A percentile compares a stretch with the other conserved stretches of the same genome.
Conservation (phyloP, 2,888 invertebrate genomes). For the Resseliella maxima region DNA sequence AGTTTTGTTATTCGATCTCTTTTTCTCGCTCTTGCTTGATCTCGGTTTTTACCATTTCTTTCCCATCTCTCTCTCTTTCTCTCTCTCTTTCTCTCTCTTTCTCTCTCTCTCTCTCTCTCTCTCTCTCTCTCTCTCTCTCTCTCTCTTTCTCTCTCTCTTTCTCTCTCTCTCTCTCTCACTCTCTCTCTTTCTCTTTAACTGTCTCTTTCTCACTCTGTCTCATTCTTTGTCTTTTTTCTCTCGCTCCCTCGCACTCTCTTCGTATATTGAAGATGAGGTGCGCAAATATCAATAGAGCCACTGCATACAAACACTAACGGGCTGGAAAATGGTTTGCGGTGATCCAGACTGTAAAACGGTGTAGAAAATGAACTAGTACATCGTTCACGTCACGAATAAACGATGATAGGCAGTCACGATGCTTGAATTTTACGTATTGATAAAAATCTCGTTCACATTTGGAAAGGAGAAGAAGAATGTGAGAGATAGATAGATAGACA, state of each 20-base stretch:
- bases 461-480: neutral
- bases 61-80: too few species aligned
- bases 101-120: neutral
- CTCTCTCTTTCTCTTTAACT: too few species aligned
- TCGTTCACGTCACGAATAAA: constrained; percentile 43
- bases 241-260: neutral
- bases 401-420: constrained; percentile 55
- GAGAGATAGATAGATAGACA: too few species aligned
- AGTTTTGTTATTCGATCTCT: neutral
- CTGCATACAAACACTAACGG: neutral
- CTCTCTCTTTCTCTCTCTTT: too few species aligned
- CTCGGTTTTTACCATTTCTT: too few species aligned
- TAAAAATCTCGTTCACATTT: constrained; percentile 51
- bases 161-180: too few species aligned
- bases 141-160: too few species aligned
- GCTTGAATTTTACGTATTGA: constrained; percentile 31
- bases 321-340: neutral
- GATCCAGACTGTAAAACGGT: neutral
- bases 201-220: neutral
- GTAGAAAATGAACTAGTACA: neutral
- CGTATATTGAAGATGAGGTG: neutral
- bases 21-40: too few species aligned
- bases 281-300: constrained; percentile 15
- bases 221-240: neutral
- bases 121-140: neutral